Conservation (phyloP, 2,888 invertebrate genomes). For the Geophilus truncorum region DNA sequence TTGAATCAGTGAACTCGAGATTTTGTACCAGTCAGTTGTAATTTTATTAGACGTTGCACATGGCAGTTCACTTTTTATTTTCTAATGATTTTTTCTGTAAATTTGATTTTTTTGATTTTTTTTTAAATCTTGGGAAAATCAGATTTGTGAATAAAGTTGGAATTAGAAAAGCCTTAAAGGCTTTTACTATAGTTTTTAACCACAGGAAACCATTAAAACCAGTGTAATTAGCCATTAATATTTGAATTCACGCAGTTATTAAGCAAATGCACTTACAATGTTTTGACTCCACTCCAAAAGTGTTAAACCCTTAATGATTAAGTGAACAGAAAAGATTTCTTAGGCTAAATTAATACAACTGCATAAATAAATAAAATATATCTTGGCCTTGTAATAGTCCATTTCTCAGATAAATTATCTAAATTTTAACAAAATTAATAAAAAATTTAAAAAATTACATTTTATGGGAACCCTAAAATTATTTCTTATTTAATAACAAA, state of each 20-base stretch:
- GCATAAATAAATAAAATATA: background rate
- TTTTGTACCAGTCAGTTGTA: background rate
- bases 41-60: background rate
- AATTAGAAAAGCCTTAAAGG: background rate
- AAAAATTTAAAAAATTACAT: too few species aligned
- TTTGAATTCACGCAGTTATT: constrained; percentile 2
- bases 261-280: constrained; percentile 5
- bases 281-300: background rate
- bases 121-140: background rate
- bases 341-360: background rate
- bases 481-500: too few species aligned
- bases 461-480: too few species aligned
- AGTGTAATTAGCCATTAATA: constrained; percentile 18
- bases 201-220: constrained; percentile 3
- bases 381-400: too few species aligned
- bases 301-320: background rate
- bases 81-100: background rate
- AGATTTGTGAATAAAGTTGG: background rate
- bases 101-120: background rate
- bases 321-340: background rate
- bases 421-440: too few species aligned
- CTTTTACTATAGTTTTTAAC: background rate
- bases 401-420: too few species aligned
- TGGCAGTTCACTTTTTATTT: background rate
- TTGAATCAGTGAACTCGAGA: background rate